phyloP scores from a whole-genome alignment of 2,888 invertebrate species.

The Mylabris sibirica region DNA sequence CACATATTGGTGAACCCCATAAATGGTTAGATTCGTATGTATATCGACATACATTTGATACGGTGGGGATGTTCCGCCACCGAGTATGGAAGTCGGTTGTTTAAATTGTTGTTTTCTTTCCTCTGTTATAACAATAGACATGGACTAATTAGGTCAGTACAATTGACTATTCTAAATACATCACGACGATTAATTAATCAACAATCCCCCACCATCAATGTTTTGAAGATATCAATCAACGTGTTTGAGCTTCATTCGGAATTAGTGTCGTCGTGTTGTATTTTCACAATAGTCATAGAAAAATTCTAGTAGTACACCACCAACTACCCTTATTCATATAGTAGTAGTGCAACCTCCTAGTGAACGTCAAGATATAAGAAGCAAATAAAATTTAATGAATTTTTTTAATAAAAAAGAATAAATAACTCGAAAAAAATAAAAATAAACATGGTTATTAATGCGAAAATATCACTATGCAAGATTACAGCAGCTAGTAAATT shows the following conservation, averaged over 20 bases:
- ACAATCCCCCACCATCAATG: conserved; percentile 41
- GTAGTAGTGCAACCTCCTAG: conserved; percentile 37
- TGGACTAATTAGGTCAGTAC: conserved; percentile 49
- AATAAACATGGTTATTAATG: conserved; percentile 55
- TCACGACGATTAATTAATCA: conserved; percentile 41
- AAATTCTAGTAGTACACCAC: conserved; percentile 35
- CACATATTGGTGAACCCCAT: conserved; percentile 34
- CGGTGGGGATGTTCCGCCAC: conserved; percentile 60
- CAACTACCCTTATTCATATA: conserved; percentile 27
- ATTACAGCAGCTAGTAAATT: conserved; percentile 82
- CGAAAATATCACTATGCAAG: conserved; percentile 70
- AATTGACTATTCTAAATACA: conserved; percentile 48
- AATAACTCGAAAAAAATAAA: conserved; percentile 15
- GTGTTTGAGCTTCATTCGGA: conserved; percentile 45
- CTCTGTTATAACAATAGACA: conserved; percentile 29
- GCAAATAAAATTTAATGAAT: conserved; percentile 14
- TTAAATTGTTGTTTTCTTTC: conserved; percentile 36
- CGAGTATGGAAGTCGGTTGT: conserved; percentile 58
- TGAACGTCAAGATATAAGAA: conserved; percentile 35
- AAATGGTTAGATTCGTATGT: conserved; percentile 55
- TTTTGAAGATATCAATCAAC: conserved; percentile 38
- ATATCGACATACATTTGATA: conserved; percentile 56
- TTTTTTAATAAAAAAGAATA: too few species aligned
- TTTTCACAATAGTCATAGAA: conserved; percentile 41
- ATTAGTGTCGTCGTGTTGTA: conserved; percentile 31